These are phyloP conservation scores for Lepidothrix coronata DNA, from an alignment of 2,113 vertebrate genomes.

Conservation along the genomic window DNA sequence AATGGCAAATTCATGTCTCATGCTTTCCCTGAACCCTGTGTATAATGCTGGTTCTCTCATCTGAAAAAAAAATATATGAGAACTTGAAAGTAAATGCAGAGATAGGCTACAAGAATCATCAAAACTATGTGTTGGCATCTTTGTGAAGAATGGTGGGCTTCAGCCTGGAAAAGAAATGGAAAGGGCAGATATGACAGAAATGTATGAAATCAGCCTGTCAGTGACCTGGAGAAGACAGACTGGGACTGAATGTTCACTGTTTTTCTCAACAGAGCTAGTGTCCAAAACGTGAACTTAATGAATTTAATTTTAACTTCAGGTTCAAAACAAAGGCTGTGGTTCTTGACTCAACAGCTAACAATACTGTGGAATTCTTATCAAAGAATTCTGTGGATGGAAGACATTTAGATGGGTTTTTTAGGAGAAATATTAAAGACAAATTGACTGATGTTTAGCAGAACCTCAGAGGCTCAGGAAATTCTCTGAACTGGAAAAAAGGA, in stretches of 20 bases:
- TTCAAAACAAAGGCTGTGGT: not conserved
- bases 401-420: not conserved
- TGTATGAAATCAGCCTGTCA: not conserved
- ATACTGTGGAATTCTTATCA: not conserved
- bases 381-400: not conserved
- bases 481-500: not conserved
- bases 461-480: not conserved
- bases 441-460: not conserved
- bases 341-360: not conserved
- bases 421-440: not conserved
- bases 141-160: not conserved
- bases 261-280: not conserved
- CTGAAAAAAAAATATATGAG: not conserved
- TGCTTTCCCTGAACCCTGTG: not conserved
- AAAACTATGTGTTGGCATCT: not conserved
- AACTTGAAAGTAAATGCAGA: not conserved
- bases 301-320: not conserved
- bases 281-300: not conserved
- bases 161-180: not conserved
- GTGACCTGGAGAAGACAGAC: not conserved
- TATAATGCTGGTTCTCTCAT: not conserved
- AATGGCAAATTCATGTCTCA: not conserved
- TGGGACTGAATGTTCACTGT: not conserved
- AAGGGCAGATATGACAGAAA: not conserved
- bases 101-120: not conserved